phyloP scores from a whole-genome alignment of 2,113 vertebrate genomes.

The Rhinoderma darwinii region DNA sequence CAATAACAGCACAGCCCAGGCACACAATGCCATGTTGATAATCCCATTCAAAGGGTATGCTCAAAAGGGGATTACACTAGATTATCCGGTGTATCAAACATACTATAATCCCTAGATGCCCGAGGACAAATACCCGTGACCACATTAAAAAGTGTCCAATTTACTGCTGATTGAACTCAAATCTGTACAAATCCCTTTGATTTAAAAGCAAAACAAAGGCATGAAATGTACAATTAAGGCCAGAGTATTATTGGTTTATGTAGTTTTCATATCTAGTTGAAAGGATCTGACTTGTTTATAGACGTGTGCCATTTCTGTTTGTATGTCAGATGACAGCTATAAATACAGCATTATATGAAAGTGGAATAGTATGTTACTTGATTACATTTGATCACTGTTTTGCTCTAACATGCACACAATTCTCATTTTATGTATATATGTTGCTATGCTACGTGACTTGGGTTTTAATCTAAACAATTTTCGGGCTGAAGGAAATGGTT shows the following conservation, averaged over 20 bases:
- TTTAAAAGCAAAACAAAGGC: constrained; percentile 15
- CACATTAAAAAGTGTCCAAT: constrained; percentile 31
- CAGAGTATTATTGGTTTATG: not conserved
- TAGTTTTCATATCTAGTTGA: constrained; percentile 14
- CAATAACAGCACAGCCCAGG: not conserved
- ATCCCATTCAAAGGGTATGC: constrained; percentile 28
- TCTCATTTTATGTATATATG: not conserved
- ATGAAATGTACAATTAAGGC: constrained; percentile 24
- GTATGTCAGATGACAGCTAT: not conserved
- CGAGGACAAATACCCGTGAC: constrained; percentile 14
- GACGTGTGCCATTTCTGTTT: not conserved
- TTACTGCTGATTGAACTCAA: constrained; percentile 16
- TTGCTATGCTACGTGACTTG: not conserved
- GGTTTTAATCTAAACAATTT: constrained; percentile 16
- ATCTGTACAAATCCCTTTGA: constrained; percentile 31
- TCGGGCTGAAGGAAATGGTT: not conserved
- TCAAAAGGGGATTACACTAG: constrained; percentile 12
- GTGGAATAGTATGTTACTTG: constrained; percentile 1
- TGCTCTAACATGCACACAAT: not conserved
- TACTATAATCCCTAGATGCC: constrained; percentile 35
- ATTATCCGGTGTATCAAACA: constrained; percentile 42
- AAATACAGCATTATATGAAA: not conserved
- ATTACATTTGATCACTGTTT: constrained; percentile 8
- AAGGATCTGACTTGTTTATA: constrained; percentile 22
- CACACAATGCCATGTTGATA: constrained; percentile 20